Percentiles rank a stretch among this genome's conserved stretches.
Conservation (phyloP, 1,140 invertebrate species). For the Papilio polytes region DNA sequence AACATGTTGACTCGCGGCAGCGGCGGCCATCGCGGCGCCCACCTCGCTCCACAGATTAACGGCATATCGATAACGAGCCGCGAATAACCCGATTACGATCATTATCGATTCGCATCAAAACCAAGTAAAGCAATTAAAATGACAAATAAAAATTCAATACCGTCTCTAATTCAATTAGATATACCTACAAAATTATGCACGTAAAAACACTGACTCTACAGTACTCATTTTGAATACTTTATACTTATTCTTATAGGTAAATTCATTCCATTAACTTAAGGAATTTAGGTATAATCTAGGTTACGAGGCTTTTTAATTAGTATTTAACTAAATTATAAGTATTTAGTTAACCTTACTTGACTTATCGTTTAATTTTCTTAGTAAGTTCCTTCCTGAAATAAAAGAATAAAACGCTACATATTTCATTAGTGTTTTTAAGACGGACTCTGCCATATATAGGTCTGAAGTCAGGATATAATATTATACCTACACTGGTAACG, state of each 20-base stretch:
- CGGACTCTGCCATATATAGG: too few species aligned
- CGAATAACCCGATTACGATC: conserved; percentile 40
- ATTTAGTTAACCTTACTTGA: neutral
- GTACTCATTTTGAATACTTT: neutral
- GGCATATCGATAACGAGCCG: conserved; percentile 53
- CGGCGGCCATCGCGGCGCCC: conserved; percentile 46
- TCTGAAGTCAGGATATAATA: neutral
- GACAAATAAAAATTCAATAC: neutral
- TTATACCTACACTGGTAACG: neutral
- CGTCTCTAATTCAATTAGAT: neutral
- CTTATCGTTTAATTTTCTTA: neutral
- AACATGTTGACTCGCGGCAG: conserved; percentile 65
- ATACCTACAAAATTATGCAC: neutral
- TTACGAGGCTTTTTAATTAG: neutral
- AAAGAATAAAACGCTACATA: neutral
- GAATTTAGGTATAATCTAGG: too few species aligned
- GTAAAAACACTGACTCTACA: too few species aligned
- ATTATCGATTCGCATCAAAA: conserved; percentile 26
- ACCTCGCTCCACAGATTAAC: conserved; percentile 49
- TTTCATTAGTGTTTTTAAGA: neutral
- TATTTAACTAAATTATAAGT: neutral
- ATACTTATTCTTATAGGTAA: neutral
- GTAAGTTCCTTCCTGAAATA: neutral
- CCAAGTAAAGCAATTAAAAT: neutral
- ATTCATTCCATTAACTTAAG: neutral